Base-by-base conservation (phyloP, 2,888 invertebrate genomes). In the Sinopyrophorus schimmeli region DNA sequence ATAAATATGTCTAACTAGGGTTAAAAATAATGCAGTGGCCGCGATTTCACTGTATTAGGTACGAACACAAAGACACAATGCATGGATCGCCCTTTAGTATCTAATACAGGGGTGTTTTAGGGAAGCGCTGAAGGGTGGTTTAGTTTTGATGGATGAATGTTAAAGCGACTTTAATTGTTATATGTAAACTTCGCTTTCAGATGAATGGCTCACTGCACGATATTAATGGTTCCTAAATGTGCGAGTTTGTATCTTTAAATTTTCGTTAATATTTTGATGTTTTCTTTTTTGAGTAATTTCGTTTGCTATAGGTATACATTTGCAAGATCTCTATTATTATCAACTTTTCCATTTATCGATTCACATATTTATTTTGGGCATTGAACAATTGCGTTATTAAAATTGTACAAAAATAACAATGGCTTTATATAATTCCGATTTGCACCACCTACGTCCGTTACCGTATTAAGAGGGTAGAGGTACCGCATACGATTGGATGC, bases 21-120 rank as follows among this genome's bases (percentile, higher is more conserved):
- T 60, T 64, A 64, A 64, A 63, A 64, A 64, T 64, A 64, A 64
- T 63, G 59, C 64, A 63, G 61, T 62, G 62, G 62, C 64, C 62
- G 62, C 59, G 58, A 60, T 56, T 55, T 47, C 55, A 60, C 46
- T 58, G 62, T 59, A 62, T 64, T 64, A 60, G 62, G 57, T 59
- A 60, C 59, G 58, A 57, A 55, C 51, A 50, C 58, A 57, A 47
- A 54, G 53, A 54, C 51, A 60, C 62, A 58, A 60, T 58, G 52
- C 55, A 38, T 11, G 53, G 53, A 55, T 58, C 56, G 51, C 57
- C 58, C 59, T 49, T 49, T 47, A 43, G 37, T 46, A 51, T 51
- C 54, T 58, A 52, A 57, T 57, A 51, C 42, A 40, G 53, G 50
- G 59, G 54, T 47, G 53, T 52, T 47, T 53, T 47, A 34, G 54